Evolutionary conservation across 2,888 invertebrate species (phyloP), one percentile per base, ranked within the genome.

Genomic region (Muschampia plurimacula): DNA sequence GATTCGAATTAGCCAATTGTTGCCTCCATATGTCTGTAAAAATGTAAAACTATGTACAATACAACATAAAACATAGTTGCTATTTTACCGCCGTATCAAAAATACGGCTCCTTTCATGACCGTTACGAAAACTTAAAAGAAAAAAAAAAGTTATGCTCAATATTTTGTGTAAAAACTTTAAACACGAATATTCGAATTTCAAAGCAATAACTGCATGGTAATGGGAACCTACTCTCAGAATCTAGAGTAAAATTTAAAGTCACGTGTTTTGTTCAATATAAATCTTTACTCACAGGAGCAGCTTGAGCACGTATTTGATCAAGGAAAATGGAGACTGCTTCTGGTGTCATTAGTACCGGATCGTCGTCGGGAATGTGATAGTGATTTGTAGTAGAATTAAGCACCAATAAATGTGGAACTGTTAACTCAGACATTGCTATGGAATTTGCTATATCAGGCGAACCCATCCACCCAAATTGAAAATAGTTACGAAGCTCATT

Each of bases 401-500:
- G 95, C 0, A 99, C 98, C 69, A 99, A 93, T 70, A 99, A 89
- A 89, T 97, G 97, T 0, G 99, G 99, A 41, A 98, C 95, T 0
- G 97, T 96, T 79, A 98, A 90, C 76, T 97, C 96, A 75, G 96
- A 96, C 97, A 99, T 98, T 12, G 98, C 98, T 82, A 99, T 98
- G 72, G 97, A 98, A 92, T 99, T 99, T 12, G 98, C 98, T 77
- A 99, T 95, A 70, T 98, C 98, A 3, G 97, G 97, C 77, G 96
- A 97, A 0, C 97, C 98, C 88, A 98, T 96, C 99, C 99, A 99
- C 55, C 99, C 98, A 93, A 99, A 99, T 90, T 99, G 99, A 86
- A 98, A 98, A 79, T 95, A 90, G 88, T 96, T 95, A 84, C 98
- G 98, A 81, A 97, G 97, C 77, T 97, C 96, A 55, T 96, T 95